Conservation (phyloP, 2,797 vertebrate genomes). For the Mormyrops boulengeri region DNA sequence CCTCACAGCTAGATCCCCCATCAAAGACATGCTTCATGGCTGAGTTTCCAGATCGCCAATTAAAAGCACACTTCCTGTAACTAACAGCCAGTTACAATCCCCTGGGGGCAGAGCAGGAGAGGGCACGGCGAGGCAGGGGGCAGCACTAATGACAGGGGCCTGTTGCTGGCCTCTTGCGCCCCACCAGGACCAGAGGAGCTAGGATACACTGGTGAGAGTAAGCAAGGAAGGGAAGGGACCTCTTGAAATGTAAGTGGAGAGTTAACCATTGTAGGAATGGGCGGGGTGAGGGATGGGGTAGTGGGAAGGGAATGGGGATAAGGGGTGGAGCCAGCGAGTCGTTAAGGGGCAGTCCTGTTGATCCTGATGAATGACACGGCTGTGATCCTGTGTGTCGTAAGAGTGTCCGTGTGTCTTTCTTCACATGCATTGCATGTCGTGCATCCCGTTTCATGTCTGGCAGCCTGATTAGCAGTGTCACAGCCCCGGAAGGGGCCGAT, state of each 20-base stretch:
- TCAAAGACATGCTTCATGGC: conserved; percentile 42
- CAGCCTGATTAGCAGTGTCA: too few species aligned
- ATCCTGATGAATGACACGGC: too few species aligned
- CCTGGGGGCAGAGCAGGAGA: conserved; percentile 30
- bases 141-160: conserved; percentile 45
- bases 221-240: not conserved
- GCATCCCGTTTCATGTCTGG: too few species aligned
- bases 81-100: conserved; percentile 56
- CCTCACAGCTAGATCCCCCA: conserved; percentile 53
- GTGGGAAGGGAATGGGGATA: not conserved
- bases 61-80: conserved; percentile 60
- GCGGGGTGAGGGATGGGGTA: not conserved
- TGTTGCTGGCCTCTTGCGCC: conserved; percentile 34
- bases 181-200: conserved; percentile 18
- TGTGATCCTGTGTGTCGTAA: too few species aligned
- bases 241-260: not conserved
- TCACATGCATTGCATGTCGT: too few species aligned
- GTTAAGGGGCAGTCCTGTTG: too few species aligned
- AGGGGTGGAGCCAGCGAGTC: too few species aligned
- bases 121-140: not conserved
- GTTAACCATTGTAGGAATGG: not conserved
- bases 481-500: too few species aligned
- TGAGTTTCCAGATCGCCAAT: conserved; percentile 45
- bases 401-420: too few species aligned
- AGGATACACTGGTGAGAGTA: not conserved